Base-by-base conservation (phyloP, 2,797 vertebrate species). In the Passerculus sandwichensis region DNA sequence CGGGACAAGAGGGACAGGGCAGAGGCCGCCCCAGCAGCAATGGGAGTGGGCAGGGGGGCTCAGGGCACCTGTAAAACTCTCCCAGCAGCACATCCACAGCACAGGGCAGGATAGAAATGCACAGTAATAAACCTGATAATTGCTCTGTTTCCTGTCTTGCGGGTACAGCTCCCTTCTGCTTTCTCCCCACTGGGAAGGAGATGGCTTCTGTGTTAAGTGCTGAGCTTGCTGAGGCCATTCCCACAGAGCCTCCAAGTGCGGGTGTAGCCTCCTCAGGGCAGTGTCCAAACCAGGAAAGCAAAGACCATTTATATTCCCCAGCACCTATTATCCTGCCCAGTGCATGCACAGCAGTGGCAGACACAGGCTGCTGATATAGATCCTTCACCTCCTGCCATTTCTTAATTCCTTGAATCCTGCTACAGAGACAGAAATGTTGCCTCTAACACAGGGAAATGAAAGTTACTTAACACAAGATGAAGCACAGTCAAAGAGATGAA, bases 71-170 rank as follows among this genome's bases (percentile, higher is more conserved):
- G 10, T 1, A 53, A 67, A 67, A 44, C 15, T 36, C 22, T 34
- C 23, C 21, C 70, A 67, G 13, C 21, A 60, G 14, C 22, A 32
- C 17, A 44, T 11, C 25, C 72, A 34, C 20, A 44, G n/a, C 36
- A 4, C 15, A 13, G 40, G 19, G 45, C 38, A 67, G n/a, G 30
- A 71, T 1, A 40, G 29, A 60, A 72, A 23, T 65, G 34, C 6
- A 2, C 4, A 3, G 44, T 8, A 3, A 47, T 32, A 34, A 65
- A 54, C 36, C 3, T 12, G 16, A 0, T 11, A 21, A 72, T 17
- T 36, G 9, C 47, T 82, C 54, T 73, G 20, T 29, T 69, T 60
- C 42, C 60, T 17, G 30, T 15, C 72, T 54, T 38, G 36, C 61
- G 66, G 25, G n/a, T 23, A 27, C 23, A 36, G 60, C 32, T 82